Base-by-base conservation (phyloP, 1,140 invertebrate genomes). In the Leucophenga varia region DNA sequence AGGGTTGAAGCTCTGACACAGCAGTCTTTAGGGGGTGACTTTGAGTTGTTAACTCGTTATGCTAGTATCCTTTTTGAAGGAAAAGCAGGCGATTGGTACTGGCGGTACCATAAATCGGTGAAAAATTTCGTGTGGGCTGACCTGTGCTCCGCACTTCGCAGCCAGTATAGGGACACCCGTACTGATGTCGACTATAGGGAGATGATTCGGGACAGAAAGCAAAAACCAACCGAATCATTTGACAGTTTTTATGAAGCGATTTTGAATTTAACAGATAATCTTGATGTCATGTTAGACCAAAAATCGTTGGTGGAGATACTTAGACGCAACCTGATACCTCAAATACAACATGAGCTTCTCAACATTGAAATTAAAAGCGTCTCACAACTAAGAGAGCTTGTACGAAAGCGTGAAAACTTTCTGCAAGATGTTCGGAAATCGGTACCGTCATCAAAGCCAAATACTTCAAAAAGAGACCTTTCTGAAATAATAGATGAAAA, bases 151-250 rank as follows among this genome's bases (percentile, higher is more conserved):
- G 20, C 38, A 12, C 21, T 40, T 5, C 12, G 12, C 7, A n/a
- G 16, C 10, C 45, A 47, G 10, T 47, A 28, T 12, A 39, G 17
- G 13, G 35, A 47, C 16, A 22, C 20, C 13, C 19, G 45, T 7
- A 39, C 45, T 6, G 45, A 47, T 14, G 14, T 37, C 20, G 35
- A 47, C 13, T n/a, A 19, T 19, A 13, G 20, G 19, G 21, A 37
- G 14, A 10, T 39, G n/a, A 48, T 48, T 14, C 12, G 39, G 1
- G 37, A 48, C n/a, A 8, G 39, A 14, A 48, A 41, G 37, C 37
- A 42, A 16, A 12, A 17, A 14, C 22, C 25, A n/a, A 42, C n/a
- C 14, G 40, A 42, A 14, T 28, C 40, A 5, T 42, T 42, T 16
- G 40, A 41, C 14, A 25, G 28, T 25, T 41, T 41, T 14, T 41